phyloP scores from a whole-genome alignment of 2,888 invertebrate genomes.

The Agonopterix subpropinquella region DNA sequence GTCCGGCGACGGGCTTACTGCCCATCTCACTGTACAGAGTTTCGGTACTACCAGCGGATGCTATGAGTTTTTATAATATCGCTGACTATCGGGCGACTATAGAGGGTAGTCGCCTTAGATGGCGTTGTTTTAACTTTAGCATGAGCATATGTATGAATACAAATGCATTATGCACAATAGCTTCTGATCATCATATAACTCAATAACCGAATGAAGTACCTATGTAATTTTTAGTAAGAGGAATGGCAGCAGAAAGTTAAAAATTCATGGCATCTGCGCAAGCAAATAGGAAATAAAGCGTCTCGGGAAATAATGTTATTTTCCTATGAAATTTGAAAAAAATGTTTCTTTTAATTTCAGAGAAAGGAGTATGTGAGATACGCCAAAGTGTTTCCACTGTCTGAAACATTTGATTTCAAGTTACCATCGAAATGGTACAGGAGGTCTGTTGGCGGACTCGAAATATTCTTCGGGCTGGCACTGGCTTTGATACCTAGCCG shows the following conservation, averaged over 20 bases:
- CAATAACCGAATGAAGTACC: too few species aligned
- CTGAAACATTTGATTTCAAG: slow-evolving; percentile 88
- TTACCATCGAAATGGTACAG: slow-evolving; percentile 95
- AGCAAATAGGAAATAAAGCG: not conserved
- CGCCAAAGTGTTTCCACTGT: slow-evolving; percentile 94
- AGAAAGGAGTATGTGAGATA: slow-evolving; percentile 96
- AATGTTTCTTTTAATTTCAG: slow-evolving; percentile 73
- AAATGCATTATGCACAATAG: too few species aligned
- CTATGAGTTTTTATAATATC: too few species aligned
- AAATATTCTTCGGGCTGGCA: slow-evolving; percentile 88
- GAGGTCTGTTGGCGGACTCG: slow-evolving; percentile 87
- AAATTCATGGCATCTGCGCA: not conserved
- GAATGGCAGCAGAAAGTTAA: not conserved
- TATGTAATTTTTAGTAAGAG: too few species aligned
- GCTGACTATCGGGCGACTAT: too few species aligned
- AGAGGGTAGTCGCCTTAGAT: too few species aligned
- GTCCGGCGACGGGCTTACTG: too few species aligned
- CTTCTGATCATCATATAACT: too few species aligned
- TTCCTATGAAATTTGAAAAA: slow-evolving; percentile 1
- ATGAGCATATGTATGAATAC: too few species aligned
- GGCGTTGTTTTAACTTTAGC: too few species aligned
- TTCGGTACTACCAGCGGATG: too few species aligned
- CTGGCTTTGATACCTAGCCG: slow-evolving; percentile 90
- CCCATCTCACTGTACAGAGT: too few species aligned
- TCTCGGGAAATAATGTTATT: not conserved